These are phyloP conservation scores for Phalloptychus januarius DNA, from an alignment of 2,797 vertebrate species.

Conservation along the genomic window DNA sequence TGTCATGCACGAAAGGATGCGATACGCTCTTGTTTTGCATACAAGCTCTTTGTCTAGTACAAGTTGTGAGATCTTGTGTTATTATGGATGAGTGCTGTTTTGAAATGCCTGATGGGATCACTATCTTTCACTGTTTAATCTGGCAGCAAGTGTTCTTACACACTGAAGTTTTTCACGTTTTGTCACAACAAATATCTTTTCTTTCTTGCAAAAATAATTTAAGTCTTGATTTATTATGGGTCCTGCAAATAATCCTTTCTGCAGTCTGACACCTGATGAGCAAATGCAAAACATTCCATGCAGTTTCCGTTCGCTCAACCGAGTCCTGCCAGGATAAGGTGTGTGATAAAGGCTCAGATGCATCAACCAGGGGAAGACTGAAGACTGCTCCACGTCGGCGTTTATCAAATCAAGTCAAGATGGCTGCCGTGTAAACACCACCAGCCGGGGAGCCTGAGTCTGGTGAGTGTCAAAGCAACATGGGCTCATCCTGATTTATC, in stretches of 20 bases:
- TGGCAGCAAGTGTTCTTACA: background rate
- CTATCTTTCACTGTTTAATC: background rate
- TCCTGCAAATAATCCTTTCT: background rate
- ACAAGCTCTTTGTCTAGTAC: conserved; percentile 5
- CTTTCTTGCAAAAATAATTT: background rate
- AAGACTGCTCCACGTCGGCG: conserved; percentile 2
- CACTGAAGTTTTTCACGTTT: background rate
- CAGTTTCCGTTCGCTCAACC: background rate
- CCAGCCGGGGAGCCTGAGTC: conserved; percentile 16
- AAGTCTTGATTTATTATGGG: background rate
- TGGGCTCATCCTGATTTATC: conserved; percentile 4
- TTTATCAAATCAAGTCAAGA: conserved; percentile 33
- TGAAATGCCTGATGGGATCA: background rate
- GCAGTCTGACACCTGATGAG: background rate
- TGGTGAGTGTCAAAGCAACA: conserved; percentile 47
- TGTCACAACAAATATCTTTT: background rate
- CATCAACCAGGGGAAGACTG: background rate
- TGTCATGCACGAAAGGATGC: background rate
- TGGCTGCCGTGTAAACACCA: conserved; percentile 25
- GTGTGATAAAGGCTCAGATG: background rate
- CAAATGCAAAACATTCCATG: background rate
- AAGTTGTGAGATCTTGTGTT: conserved; percentile 15
- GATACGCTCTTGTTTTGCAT: background rate
- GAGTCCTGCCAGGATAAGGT: background rate
- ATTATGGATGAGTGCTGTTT: background rate